Conservation (phyloP, 1,140 invertebrate species). For the Ditylenchus dipsaci region DNA sequence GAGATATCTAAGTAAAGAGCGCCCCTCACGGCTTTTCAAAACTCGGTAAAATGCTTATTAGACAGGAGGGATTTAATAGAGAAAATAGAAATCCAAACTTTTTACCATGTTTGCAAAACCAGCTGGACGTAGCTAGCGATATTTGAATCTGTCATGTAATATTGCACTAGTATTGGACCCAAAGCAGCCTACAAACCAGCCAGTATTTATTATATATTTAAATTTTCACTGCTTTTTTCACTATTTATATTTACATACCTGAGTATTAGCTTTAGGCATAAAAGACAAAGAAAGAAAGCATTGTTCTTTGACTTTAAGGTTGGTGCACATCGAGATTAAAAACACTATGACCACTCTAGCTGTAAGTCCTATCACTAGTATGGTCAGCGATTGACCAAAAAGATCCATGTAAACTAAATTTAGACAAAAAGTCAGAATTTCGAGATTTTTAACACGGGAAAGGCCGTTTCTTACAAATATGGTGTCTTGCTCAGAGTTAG, state of each 20-base stretch:
- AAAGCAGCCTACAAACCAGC: constrained; percentile 34
- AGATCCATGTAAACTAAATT: constrained; percentile 36
- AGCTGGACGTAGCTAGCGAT: constrained; percentile 8
- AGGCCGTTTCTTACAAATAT: too few species aligned
- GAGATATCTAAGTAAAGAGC: too few species aligned
- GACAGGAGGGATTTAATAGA: too few species aligned
- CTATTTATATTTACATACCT: constrained; percentile 18
- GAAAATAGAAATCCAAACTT: too few species aligned
- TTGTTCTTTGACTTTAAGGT: constrained; percentile 36
- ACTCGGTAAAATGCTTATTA: too few species aligned
- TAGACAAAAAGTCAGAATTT: not conserved
- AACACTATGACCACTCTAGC: constrained; percentile 32
- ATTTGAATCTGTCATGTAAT: constrained; percentile 1
- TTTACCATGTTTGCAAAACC: constrained; percentile 28
- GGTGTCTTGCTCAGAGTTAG: too few species aligned
- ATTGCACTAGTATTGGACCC: constrained; percentile 36
- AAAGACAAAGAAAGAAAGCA: constrained; percentile 41
- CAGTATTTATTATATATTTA: constrained; percentile 4
- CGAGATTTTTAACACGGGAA: too few species aligned
- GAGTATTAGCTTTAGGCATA: constrained; percentile 50
- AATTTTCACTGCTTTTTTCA: not conserved
- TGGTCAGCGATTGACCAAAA: constrained; percentile 31
- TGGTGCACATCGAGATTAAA: constrained; percentile 19
- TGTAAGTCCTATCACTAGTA: constrained; percentile 38
- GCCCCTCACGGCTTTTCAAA: too few species aligned